These are phyloP conservation scores for Perca flavescens DNA, from an alignment of 2,113 vertebrate genomes.

Conservation along the genomic window DNA sequence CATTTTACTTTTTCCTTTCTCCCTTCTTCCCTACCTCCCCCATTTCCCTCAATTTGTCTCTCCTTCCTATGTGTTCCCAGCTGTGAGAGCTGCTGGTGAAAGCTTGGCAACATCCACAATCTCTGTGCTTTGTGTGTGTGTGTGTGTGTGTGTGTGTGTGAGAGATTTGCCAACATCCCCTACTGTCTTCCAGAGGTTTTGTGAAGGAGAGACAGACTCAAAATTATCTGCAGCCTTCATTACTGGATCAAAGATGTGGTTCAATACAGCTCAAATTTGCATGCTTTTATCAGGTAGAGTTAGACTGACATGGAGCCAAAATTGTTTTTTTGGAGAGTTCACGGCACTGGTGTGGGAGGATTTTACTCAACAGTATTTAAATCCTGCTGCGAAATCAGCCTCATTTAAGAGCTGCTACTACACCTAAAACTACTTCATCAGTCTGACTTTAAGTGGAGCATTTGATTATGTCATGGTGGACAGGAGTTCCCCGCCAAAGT, in stretches of 20 bases:
- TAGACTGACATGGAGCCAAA: background rate
- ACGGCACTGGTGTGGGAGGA: conserved; percentile 7
- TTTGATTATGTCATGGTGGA: conserved; percentile 18
- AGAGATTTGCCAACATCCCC: conserved; percentile 60
- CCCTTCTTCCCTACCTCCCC: background rate
- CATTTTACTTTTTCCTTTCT: conserved; percentile 8
- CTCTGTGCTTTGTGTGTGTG: conserved; percentile 18
- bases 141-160: background rate
- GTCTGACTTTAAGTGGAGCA: background rate
- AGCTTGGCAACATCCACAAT: conserved; percentile 56
- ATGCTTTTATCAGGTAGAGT: background rate
- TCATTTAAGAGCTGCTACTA: conserved; percentile 6
- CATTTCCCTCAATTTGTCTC: conserved; percentile 2
- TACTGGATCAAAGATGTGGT: conserved; percentile 30
- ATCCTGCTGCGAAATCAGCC: conserved; percentile 34
- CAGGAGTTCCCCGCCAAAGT: background rate
- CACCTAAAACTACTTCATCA: conserved; percentile 7
- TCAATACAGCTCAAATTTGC: conserved; percentile 1
- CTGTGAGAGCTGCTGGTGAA: conserved; percentile 62
- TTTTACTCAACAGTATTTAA: conserved; percentile 23
- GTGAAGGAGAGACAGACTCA: conserved; percentile 62
- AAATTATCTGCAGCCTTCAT: conserved; percentile 32
- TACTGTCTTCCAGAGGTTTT: conserved; percentile 75
- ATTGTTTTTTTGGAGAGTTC: conserved; percentile 1
- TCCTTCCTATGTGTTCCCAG: conserved; percentile 49